These are phyloP conservation scores for Ceratosolen solmsi DNA, from an alignment of 1,140 invertebrate species.

Conservation along the genomic window DNA sequence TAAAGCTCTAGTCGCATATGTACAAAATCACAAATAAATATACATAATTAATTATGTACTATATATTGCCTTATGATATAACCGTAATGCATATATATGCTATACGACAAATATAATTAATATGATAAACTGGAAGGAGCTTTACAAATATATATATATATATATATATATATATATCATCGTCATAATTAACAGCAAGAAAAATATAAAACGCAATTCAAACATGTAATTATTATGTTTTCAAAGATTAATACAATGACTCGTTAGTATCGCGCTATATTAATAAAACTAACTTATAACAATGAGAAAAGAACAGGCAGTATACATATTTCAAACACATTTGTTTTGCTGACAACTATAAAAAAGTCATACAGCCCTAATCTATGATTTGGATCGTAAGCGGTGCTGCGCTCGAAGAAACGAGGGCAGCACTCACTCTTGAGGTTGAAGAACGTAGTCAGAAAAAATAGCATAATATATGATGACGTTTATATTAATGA, in stretches of 20 bases:
- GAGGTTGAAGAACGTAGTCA: slow-evolving; percentile 7
- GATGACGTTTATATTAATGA: slow-evolving; percentile 65
- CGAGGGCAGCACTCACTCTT: slow-evolving; percentile 30
- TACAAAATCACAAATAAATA: not conserved
- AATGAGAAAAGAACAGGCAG: not conserved
- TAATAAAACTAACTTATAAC: not conserved
- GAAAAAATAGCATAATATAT: slow-evolving; percentile 59
- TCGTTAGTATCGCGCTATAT: slow-evolving; percentile 20
- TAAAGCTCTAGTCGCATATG: not conserved
- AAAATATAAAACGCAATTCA: not conserved
- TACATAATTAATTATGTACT: not conserved
- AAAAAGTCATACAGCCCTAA: slow-evolving; percentile 38
- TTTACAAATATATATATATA: too few species aligned
- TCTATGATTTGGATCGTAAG: slow-evolving; percentile 43
- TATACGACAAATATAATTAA: too few species aligned
- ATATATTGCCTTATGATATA: too few species aligned
- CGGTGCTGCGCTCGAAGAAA: slow-evolving; percentile 11
- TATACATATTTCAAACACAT: slow-evolving; percentile 12
- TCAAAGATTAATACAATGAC: slow-evolving; percentile 38
- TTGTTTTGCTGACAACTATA: slow-evolving; percentile 39
- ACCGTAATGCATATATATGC: too few species aligned
- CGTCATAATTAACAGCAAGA: not conserved
- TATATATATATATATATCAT: slow-evolving; percentile 16
- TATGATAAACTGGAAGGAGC: too few species aligned
- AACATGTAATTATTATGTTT: slow-evolving; percentile 23